Evolutionary conservation across 2,113 vertebrate genomes (phyloP).

Genomic region (Shinisaurus crocodilurus): DNA sequence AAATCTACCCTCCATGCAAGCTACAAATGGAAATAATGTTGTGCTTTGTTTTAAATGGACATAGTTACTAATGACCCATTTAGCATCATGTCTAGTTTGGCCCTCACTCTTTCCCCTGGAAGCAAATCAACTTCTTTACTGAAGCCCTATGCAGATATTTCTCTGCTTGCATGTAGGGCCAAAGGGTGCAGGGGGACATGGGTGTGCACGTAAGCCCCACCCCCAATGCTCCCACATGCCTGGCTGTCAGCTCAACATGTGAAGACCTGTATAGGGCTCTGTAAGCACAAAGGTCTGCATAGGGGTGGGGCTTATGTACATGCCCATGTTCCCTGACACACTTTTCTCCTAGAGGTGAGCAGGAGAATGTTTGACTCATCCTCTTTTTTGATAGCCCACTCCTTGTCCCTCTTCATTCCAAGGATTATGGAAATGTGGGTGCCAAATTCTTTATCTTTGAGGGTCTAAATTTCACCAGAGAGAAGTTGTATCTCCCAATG

Average conservation of each 20-base stretch:
- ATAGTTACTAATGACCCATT: not conserved
- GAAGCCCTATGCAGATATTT: not conserved
- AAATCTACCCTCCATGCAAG: not conserved
- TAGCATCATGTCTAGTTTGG: not conserved
- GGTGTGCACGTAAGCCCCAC: too few species aligned
- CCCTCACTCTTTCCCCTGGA: not conserved
- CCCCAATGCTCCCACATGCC: too few species aligned
- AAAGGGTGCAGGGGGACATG: too few species aligned
- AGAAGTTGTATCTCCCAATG: not conserved
- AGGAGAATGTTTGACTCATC: not conserved
- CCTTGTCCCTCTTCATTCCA: not conserved
- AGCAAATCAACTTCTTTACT: not conserved
- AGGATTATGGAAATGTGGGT: not conserved
- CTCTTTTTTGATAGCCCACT: not conserved
- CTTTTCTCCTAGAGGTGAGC: too few species aligned
- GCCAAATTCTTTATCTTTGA: not conserved
- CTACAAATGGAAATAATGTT: not conserved
- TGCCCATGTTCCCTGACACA: too few species aligned
- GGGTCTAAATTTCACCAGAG: not conserved
- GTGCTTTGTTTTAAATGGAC: not conserved
- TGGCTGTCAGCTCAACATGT: too few species aligned
- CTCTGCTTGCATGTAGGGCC: too few species aligned
- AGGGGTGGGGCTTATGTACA: too few species aligned
- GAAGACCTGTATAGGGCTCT: too few species aligned
- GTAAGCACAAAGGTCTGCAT: too few species aligned